These are phyloP conservation scores for Dorcus hopei DNA, from an alignment of 2,888 invertebrate genomes.

Conservation along the genomic window DNA sequence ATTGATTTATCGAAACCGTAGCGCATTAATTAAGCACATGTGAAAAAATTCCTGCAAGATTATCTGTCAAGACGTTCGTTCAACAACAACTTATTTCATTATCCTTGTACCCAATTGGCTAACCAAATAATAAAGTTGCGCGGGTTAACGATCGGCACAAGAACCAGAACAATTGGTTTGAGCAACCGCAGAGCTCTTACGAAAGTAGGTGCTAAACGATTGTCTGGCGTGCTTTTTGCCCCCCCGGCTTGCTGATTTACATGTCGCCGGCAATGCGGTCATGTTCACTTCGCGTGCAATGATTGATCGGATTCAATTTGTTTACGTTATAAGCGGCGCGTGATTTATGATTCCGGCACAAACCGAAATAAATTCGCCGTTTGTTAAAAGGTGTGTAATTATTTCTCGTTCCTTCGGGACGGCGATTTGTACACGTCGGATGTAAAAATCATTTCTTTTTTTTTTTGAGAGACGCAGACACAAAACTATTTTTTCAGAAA, in stretches of 20 bases:
- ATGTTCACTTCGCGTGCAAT: background rate
- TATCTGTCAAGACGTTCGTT: background rate
- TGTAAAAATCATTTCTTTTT: too few species aligned
- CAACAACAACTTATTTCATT: background rate
- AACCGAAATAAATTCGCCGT: background rate
- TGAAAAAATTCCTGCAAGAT: background rate
- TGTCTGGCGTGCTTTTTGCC: background rate
- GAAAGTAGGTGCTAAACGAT: constrained; percentile 2
- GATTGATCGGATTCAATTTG: constrained; percentile 1
- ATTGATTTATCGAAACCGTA: too few species aligned
- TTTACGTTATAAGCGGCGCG: background rate
- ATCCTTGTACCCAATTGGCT: constrained; percentile 1
- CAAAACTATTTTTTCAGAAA: too few species aligned
- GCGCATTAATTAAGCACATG: background rate
- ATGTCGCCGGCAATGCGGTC: background rate
- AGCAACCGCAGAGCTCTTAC: background rate
- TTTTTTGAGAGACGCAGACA: too few species aligned
- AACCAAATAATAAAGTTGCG: background rate
- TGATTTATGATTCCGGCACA: background rate
- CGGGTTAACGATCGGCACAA: constrained; percentile 2
- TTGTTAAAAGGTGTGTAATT: background rate
- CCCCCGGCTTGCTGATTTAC: background rate
- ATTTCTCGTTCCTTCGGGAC: too few species aligned
- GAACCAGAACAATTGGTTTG: constrained; percentile 1
- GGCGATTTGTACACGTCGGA: too few species aligned